phyloP scores from a whole-genome alignment of 2,888 invertebrate genomes.

The Papilio elwesi region DNA sequence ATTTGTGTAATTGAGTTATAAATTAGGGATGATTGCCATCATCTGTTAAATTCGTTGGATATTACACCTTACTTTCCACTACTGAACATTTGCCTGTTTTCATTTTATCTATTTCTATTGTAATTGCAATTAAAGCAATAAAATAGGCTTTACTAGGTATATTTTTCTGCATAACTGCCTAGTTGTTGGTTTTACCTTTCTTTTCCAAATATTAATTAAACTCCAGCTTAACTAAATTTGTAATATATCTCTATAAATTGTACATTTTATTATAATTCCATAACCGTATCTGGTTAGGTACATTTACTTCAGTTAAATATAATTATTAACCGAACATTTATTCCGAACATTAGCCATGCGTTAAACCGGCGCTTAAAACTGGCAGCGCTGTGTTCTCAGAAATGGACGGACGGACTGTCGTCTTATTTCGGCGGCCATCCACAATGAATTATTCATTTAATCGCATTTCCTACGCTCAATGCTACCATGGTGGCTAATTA shows the following conservation, averaged over 20 bases:
- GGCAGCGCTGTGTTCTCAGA: conserved; percentile 64
- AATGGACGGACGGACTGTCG: conserved; percentile 73
- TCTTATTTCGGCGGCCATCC: conserved; percentile 74
- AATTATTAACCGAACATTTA: conserved; percentile 13
- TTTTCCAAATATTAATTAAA: not conserved
- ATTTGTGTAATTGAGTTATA: not conserved
- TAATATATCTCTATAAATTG: not conserved
- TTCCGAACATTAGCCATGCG: conserved; percentile 11
- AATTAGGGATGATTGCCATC: not conserved
- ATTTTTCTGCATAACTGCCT: no score
- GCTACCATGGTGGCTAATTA: conserved; percentile 63
- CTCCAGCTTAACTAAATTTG: not conserved
- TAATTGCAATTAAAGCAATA: no score
- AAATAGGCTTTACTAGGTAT: no score
- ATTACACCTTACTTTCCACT: no score
- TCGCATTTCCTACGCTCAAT: conserved; percentile 69
- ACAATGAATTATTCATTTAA: conserved; percentile 76
- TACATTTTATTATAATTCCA: not conserved
- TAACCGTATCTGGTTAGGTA: not conserved
- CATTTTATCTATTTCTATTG: no score
- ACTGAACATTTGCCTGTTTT: no score
- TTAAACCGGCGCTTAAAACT: conserved; percentile 48
- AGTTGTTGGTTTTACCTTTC: no score
- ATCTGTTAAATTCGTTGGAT: no score
- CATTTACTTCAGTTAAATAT: conserved; percentile 14